Evolutionary conservation across 2,888 invertebrate genomes (phyloP), one percentile per base, ranked within the genome.

Genomic region (Platycheirus albimanus): DNA sequence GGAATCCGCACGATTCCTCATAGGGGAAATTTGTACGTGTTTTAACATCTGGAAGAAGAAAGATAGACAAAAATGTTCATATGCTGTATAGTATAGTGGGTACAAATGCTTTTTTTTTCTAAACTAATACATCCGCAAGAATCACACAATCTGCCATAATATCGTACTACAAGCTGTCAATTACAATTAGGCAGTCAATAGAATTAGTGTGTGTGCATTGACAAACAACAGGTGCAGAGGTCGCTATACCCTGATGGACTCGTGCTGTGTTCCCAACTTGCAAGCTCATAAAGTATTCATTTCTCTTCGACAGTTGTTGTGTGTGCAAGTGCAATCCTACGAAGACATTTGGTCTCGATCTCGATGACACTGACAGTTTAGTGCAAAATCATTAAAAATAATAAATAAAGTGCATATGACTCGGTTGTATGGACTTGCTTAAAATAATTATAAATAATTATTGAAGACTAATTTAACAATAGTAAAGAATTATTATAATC

Each of bases 11-110:
- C 96, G 94, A 88, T 94, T 94, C 91, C 96, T 93, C 92, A 96
- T 94, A 86, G 96, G 96, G 86, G 96, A 96, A 91, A 96, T 94
- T 92, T 96, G 96, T 91, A 96, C 96, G 95, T 96, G 96, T 92
- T 96, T 96, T 93, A 96, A 93, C 96, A 96, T 96, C 92, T 93
- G 89, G 0, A 92, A 91, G n/a, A 76, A 86, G 86, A 87, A 74
- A 84, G 70, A 71, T 71, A 83, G 49, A 78, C 47, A 76, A 58
- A 8, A 28, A 13, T n/a, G 1, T 17, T 2, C 10, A 30, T 20
- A 0, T 15, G 4, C 10, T 1, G 11, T 10, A 15, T 15, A 15
- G 13, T n/a, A n/a, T n/a, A n/a, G n/a, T n/a, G n/a, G n/a, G n/a
- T n/a, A n/a, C n/a, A n/a, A n/a, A 33, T 17, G 5, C 7, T 13